phyloP scores from a whole-genome alignment of 2,888 invertebrate species.

The Euclidia mi region DNA sequence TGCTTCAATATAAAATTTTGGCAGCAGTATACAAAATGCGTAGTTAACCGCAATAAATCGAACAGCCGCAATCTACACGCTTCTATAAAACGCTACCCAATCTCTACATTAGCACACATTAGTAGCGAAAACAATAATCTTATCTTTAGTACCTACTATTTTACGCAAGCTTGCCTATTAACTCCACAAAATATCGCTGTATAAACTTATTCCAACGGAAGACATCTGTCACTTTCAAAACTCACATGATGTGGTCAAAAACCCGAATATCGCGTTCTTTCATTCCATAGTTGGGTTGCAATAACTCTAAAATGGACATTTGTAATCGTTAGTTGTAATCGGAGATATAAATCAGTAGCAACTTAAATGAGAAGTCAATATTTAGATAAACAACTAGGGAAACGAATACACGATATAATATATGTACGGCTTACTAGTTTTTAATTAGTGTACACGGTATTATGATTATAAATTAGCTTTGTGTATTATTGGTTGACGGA shows the following conservation, averaged over 20 bases:
- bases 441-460: conserved; percentile 40
- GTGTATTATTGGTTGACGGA: conserved; percentile 27
- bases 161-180: conserved; percentile 6
- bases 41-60: not conserved
- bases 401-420: conserved; percentile 37
- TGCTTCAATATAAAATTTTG: too few species aligned
- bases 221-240: conserved; percentile 18
- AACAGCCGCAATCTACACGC: not conserved
- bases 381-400: conserved; percentile 40
- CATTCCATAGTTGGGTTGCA: conserved; percentile 11
- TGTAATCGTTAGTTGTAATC: conserved; percentile 28
- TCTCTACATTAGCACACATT: conserved; percentile 1
- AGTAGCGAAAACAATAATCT: not conserved
- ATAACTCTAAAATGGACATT: conserved; percentile 25
- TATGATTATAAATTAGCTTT: conserved; percentile 36
- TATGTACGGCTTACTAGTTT: conserved; percentile 26
- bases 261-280: conserved; percentile 22
- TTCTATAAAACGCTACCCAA: not conserved
- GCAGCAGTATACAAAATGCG: too few species aligned
- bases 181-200: conserved; percentile 11
- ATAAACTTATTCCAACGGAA: conserved; percentile 14
- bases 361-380: conserved; percentile 49
- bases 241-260: conserved; percentile 6
- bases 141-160: conserved; percentile 11
- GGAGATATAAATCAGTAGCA: conserved; percentile 33